A percentile compares a stretch with the other conserved stretches of the same genome.
Evolutionary conservation across 2,888 invertebrate species (phyloP).

Genomic region (Ashinkailepas kermadecensis): DNA sequence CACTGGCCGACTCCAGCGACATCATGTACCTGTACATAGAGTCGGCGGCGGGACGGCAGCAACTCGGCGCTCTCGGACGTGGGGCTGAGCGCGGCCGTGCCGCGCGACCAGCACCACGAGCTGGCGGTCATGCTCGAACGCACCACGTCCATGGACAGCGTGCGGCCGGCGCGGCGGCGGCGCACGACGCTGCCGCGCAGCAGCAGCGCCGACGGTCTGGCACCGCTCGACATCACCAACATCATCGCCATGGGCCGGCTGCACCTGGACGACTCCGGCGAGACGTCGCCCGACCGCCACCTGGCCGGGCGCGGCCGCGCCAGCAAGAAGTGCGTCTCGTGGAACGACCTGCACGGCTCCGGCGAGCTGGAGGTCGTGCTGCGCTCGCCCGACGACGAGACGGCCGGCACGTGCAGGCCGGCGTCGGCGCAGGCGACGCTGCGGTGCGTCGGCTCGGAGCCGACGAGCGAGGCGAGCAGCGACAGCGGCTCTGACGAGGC

Average conservation of each 20-base stretch:
- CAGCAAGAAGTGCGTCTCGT: background rate
- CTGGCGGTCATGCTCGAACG: background rate
- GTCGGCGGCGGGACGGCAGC: background rate
- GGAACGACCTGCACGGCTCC: conserved; percentile 5
- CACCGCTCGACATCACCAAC: background rate
- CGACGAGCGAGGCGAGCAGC: background rate
- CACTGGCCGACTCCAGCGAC: background rate
- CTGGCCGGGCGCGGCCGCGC: background rate
- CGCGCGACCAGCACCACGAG: background rate
- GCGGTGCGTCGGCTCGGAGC: background rate
- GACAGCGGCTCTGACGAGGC: background rate
- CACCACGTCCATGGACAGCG: background rate
- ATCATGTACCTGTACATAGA: conserved; percentile 11
- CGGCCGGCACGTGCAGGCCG: background rate
- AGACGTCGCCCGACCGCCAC: background rate
- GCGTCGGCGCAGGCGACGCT: background rate
- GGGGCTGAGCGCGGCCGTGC: conserved; percentile 3
- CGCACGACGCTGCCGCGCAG: background rate
- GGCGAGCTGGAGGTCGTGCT: conserved; percentile 8
- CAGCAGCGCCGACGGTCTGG: background rate
- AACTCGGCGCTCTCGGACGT: background rate
- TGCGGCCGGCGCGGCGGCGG: background rate
- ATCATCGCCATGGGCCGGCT: conserved; percentile 3
- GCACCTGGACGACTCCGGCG: background rate
- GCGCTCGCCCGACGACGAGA: background rate